Evolutionary conservation across 1,140 invertebrate species (phyloP), one percentile per base, ranked within the genome.

Genomic region (Vollenhovia emeryi): DNA sequence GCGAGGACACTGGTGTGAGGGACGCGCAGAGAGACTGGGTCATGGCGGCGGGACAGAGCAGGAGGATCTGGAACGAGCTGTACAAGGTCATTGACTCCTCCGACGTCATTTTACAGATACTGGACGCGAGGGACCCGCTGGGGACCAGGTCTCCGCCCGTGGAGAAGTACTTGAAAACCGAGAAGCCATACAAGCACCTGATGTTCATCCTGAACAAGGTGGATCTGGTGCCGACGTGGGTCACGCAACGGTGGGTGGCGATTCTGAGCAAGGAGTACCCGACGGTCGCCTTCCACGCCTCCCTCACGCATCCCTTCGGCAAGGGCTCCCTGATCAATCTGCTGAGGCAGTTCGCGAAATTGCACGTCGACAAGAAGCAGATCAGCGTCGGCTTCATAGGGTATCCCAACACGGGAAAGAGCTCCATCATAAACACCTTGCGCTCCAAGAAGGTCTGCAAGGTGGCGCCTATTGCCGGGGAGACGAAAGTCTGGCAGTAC

Each of bases 401-500:
- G 0, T 99, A 99, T 95, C 99, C 99, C 5, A 99, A 99, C 96
- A 98, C 99, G 13, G 99, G 99, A 0, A 99, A 99, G 95, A 99
- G 98, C 86, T 99, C 99, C 9, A 97, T 99, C 27, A 99, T 99
- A 75, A 99, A 99, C 94, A 98, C 99, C 0, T 93, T 99, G 40
- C 96, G 98, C 84, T 97, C 98, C 0, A 99, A 99, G 92, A 99
- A 99, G 95, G 98, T 99, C 2, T 99, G 99, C 94, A 99, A 99
- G 94, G 99, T 99, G 3, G 99, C 99, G 13, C 99, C 99, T 8
- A 98, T 99, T 92, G 99, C 99, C 86, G 99, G 99, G 8, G 99
- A 99, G 96, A 99, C 99, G 0, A 99, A 99, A 96, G 98, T 99
- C 1, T 99, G 99, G 99, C 99, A 99, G 93, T 99, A 99, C 93